phyloP scores from a whole-genome alignment of 92 coral and sea anemone genomes.

The Plumapathes pennacea region DNA sequence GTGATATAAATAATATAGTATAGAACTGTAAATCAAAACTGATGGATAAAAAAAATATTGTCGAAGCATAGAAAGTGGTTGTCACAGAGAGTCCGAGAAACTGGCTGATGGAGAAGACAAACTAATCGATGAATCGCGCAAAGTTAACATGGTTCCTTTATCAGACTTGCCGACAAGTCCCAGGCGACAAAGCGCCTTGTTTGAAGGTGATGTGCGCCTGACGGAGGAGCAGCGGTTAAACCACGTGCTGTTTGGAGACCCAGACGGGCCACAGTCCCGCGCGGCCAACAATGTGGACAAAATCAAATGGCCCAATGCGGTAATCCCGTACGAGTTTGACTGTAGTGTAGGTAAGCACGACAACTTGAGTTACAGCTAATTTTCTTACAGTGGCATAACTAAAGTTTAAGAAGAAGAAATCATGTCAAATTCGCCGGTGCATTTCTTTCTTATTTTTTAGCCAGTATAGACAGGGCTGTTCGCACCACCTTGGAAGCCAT shows the following conservation, averaged over 20 bases:
- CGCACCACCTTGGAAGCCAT: conserved; percentile 82
- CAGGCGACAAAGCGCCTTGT: no score
- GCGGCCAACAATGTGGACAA: conserved; percentile 71
- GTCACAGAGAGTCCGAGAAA: no score
- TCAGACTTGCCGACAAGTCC: no score
- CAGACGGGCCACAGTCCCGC: conserved; percentile 47
- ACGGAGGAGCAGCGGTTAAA: conserved; percentile 63
- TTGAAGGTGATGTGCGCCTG: conserved; percentile 76
- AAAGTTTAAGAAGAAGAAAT: no score
- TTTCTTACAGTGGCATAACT: background rate
- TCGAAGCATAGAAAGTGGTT: no score
- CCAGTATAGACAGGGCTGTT: conserved; percentile 79
- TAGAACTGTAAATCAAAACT: no score
- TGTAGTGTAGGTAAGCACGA: conserved; percentile 84
- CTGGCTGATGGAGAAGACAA: no score
- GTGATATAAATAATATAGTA: no score
- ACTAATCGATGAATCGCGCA: no score
- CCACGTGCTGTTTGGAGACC: conserved; percentile 63
- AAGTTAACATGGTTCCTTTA: no score
- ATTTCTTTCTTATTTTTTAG: conserved; percentile 18
- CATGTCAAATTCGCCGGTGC: no score
- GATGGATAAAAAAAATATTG: no score
- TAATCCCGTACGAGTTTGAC: conserved; percentile 90
- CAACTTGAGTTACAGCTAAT: background rate
- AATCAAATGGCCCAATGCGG: conserved; percentile 83